These are phyloP conservation scores for Callithrix jacchus DNA, from an alignment of 2,113 vertebrate species.

Conservation along the genomic window DNA sequence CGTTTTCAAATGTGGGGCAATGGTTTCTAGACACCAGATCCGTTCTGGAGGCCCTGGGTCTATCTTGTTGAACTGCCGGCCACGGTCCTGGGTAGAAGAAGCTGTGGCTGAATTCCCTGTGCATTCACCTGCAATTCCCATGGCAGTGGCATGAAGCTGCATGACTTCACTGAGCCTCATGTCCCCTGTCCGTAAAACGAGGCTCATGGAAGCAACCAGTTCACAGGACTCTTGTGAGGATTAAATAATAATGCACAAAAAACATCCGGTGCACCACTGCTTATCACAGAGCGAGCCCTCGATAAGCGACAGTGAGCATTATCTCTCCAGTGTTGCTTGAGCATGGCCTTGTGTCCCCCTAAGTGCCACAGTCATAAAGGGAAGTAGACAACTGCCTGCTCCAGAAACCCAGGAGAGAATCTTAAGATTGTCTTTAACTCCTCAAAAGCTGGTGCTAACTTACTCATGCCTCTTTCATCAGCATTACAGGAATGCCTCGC, in stretches of 20 bases:
- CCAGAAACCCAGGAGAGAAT: neutral
- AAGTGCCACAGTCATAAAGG: neutral
- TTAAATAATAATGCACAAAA: neutral
- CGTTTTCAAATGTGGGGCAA: neutral
- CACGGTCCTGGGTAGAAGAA: neutral
- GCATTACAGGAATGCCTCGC: neutral
- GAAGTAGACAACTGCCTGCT: neutral
- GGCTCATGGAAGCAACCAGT: neutral
- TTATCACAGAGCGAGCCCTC: neutral
- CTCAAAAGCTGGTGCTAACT: slow-evolving; percentile 17
- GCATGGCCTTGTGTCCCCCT: neutral
- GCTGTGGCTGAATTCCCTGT: neutral
- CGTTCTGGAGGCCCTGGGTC: neutral
- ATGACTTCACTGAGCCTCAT: neutral
- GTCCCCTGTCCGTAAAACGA: neutral
- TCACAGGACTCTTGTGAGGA: neutral
- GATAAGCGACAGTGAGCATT: accelerated
- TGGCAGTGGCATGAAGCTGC: neutral
- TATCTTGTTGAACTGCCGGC: neutral
- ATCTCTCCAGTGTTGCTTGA: neutral
- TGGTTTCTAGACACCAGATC: neutral
- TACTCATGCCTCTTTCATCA: neutral
- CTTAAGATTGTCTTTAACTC: neutral
- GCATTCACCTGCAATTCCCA: neutral
- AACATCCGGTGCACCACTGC: neutral